Evolutionary conservation across 2,888 invertebrate species (phyloP).

Genomic region (Chaetoderma sp.): DNA sequence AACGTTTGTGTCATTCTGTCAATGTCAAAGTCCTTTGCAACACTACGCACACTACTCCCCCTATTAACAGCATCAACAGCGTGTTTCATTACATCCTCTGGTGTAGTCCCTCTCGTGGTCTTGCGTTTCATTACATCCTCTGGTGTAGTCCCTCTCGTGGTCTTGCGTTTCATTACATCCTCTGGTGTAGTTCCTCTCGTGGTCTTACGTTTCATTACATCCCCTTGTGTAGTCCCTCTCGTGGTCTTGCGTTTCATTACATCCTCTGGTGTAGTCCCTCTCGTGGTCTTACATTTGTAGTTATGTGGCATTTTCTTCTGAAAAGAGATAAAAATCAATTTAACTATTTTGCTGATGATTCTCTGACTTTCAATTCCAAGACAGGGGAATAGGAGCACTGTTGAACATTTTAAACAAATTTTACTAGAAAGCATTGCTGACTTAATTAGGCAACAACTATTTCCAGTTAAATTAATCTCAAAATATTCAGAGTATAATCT

Average conservation of each 20-base stretch:
- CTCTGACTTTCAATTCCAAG: too few species aligned
- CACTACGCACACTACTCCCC: conserved; percentile 74
- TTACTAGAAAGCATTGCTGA: too few species aligned
- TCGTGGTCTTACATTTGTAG: conserved; percentile 9
- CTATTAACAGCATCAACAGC: conserved; percentile 79
- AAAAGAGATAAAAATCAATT: too few species aligned
- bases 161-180: conserved; percentile 1
- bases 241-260: conserved; percentile 16
- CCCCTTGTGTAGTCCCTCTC: too few species aligned
- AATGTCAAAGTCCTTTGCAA: conserved; percentile 15
- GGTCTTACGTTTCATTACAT: background rate
- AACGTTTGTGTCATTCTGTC: conserved; percentile 11
- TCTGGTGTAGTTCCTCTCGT: background rate
- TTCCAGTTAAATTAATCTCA: too few species aligned
- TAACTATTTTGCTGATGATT: too few species aligned
- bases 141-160: background rate
- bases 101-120: conserved; percentile 3
- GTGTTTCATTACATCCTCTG: conserved; percentile 58
- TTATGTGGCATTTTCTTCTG: conserved; percentile 69
- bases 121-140: background rate
- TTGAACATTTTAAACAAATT: too few species aligned
- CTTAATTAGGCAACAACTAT: too few species aligned
- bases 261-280: conserved; percentile 13
- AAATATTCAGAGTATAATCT: too few species aligned
- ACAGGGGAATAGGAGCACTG: too few species aligned